Percentiles rank a stretch among this genome's conserved stretches.
phyloP scores from a whole-genome alignment of 2,797 vertebrate species.

The Decapterus maruadsi region DNA sequence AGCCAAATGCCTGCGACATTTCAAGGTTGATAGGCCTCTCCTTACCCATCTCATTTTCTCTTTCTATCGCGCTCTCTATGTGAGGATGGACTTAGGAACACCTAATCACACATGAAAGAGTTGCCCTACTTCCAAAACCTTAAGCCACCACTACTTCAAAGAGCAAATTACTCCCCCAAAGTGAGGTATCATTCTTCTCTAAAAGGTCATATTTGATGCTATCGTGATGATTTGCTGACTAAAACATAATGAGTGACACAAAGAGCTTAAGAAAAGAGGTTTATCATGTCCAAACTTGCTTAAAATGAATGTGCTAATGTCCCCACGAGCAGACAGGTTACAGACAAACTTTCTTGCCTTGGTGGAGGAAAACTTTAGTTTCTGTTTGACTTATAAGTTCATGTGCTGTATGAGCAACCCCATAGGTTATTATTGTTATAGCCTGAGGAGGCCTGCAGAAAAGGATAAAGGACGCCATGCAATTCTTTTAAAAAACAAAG shows the following conservation, averaged over 20 bases:
- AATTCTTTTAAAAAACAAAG: conserved; percentile 28
- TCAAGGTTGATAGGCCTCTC: conserved; percentile 43
- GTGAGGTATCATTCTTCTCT: conserved; percentile 47
- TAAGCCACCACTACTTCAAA: conserved; percentile 61
- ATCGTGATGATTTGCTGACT: conserved; percentile 41
- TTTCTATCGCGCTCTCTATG: background rate
- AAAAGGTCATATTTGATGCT: conserved; percentile 54
- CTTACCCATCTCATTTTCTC: conserved; percentile 13
- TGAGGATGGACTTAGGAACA: conserved; percentile 48
- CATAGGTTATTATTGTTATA: conserved; percentile 24
- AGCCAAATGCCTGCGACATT: conserved; percentile 64
- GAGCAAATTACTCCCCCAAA: conserved; percentile 56
- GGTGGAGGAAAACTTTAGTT: conserved; percentile 20
- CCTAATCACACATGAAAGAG: conserved; percentile 74
- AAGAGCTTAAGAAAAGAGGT: conserved; percentile 32
- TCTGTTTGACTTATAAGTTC: conserved; percentile 3
- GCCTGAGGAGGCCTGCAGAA: conserved; percentile 18
- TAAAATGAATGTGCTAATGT: conserved; percentile 22
- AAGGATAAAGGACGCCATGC: conserved; percentile 15
- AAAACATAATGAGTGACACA: conserved; percentile 25
- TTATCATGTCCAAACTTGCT: conserved; percentile 22
- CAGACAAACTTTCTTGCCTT: conserved; percentile 14
- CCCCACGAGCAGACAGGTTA: conserved; percentile 18
- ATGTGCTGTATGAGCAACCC: conserved; percentile 8
- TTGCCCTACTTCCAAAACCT: conserved; percentile 63